A percentile compares a stretch with the other conserved stretches of the same genome.
These are phyloP conservation scores for Drosophila kikkawai DNA, from an alignment of 1,140 invertebrate species.

Conservation along the genomic window DNA sequence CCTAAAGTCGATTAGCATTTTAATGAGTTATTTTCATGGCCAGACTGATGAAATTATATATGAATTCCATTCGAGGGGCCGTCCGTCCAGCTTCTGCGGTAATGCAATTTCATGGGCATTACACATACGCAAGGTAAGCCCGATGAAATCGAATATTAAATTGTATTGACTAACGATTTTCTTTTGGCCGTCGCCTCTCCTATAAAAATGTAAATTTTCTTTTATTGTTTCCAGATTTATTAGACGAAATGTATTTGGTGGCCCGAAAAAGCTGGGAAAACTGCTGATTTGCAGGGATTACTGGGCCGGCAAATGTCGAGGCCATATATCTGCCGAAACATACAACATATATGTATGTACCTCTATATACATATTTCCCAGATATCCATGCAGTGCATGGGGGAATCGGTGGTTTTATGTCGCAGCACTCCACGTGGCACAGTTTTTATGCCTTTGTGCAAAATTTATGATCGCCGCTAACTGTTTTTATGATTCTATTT, in stretches of 20 bases:
- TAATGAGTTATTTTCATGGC: constrained; percentile 55
- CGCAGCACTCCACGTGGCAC: constrained; percentile 62
- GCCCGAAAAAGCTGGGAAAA: constrained; percentile 52
- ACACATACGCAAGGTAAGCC: constrained; percentile 51
- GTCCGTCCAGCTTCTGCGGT: constrained; percentile 5
- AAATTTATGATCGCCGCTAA: constrained; percentile 78
- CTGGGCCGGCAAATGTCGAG: constrained; percentile 42
- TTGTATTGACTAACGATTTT: constrained; percentile 48
- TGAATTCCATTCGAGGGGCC: constrained; percentile 19
- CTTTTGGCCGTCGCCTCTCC: constrained; percentile 14
- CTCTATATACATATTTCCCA: constrained; percentile 7
- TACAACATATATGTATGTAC: background rate
- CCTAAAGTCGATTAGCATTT: constrained; percentile 59
- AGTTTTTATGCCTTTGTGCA: constrained; percentile 69
- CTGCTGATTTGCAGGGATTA: constrained; percentile 73
- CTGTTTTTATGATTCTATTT: constrained; percentile 81
- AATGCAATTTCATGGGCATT: constrained; percentile 49
- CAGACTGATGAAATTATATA: constrained; percentile 36
- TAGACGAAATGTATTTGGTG: constrained; percentile 47
- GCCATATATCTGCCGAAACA: constrained; percentile 39
- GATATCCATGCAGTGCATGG: constrained; percentile 19
- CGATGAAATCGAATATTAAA: constrained; percentile 38
- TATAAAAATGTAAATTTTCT: constrained; percentile 76
- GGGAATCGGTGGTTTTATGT: constrained; percentile 57
- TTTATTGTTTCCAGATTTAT: constrained; percentile 76